Conservation (phyloP, 2,888 invertebrate genomes). For the Caenorhabditis doughertyi region DNA sequence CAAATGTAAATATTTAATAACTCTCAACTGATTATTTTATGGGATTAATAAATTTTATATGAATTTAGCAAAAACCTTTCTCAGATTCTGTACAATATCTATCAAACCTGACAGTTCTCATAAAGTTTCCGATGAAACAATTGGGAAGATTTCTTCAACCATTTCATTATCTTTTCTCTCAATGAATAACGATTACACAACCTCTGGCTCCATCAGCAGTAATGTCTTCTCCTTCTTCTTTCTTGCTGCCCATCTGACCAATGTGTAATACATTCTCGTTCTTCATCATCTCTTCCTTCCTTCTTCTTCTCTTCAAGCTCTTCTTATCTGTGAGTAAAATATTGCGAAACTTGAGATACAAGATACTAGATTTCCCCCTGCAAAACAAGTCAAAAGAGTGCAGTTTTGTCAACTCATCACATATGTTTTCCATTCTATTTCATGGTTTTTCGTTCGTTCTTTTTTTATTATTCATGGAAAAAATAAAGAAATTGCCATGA, state of each 20-base stretch:
- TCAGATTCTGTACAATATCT: no score
- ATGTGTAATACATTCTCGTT: conserved; percentile 20
- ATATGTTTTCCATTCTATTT: conserved; percentile 5
- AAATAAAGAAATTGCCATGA: no score
- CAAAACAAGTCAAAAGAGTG: conserved; percentile 26
- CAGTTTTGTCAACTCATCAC: conserved; percentile 23
- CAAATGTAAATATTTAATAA: neutral
- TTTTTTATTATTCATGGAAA: conserved; percentile 8
- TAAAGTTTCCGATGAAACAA: no score
- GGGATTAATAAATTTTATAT: no score
- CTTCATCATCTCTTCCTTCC: neutral
- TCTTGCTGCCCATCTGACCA: conserved; percentile 1
- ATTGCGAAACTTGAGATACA: conserved; percentile 37
- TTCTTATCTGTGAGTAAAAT: conserved; percentile 29
- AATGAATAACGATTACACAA: conserved; percentile 23
- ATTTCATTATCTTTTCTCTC: neutral
- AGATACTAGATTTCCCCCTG: conserved; percentile 16
- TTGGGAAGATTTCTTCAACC: no score
- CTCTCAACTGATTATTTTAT: no score
- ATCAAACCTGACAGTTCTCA: no score
- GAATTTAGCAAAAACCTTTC: no score
- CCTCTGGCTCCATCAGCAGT: conserved; percentile 25
- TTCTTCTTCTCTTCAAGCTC: conserved; percentile 8
- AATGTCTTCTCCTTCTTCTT: conserved; percentile 15
- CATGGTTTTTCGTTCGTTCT: neutral